Evolutionary conservation across 1,140 invertebrate species (phyloP).

Genomic region (Leucophenga varia): DNA sequence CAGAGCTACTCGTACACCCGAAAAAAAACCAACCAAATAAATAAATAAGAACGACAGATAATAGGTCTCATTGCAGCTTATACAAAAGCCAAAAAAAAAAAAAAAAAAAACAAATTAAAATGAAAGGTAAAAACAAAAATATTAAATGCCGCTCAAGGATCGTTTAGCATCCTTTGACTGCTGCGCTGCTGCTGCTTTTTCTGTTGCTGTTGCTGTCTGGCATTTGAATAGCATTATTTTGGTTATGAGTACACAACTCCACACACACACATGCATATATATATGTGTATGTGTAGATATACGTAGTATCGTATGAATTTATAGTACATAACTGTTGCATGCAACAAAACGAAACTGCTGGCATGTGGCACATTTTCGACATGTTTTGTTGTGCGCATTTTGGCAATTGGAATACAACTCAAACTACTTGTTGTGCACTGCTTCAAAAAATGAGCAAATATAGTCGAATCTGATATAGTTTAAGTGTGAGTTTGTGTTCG

Average conservation of each 20-base stretch:
- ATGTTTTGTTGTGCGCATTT: conserved; percentile 51
- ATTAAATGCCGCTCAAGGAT: conserved; percentile 52
- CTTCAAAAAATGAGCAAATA: too few species aligned
- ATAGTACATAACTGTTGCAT: conserved; percentile 43
- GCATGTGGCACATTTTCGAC: conserved; percentile 53
- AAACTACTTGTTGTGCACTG: too few species aligned
- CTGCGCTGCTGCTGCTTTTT: conserved; percentile 2
- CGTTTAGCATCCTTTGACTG: conserved; percentile 27
- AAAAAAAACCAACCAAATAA: conserved; percentile 2
- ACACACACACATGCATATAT: too few species aligned
- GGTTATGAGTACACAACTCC: too few species aligned
- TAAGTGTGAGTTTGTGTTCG: too few species aligned
- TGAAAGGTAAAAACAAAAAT: conserved; percentile 25
- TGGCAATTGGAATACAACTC: too few species aligned
- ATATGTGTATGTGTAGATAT: conserved; percentile 5
- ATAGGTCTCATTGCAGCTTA: neutral
- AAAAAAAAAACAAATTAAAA: too few species aligned
- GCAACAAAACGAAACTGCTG: conserved; percentile 30
- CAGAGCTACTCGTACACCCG: conserved; percentile 7
- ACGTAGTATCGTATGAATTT: neutral
- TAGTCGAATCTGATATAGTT: too few species aligned
- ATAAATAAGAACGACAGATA: conserved; percentile 9
- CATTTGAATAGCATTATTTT: too few species aligned
- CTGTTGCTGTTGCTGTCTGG: too few species aligned
- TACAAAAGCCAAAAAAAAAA: too few species aligned